Conservation (phyloP, 37 sponge, comb jelly and placozoan genomes). For the Agelas oroides region DNA sequence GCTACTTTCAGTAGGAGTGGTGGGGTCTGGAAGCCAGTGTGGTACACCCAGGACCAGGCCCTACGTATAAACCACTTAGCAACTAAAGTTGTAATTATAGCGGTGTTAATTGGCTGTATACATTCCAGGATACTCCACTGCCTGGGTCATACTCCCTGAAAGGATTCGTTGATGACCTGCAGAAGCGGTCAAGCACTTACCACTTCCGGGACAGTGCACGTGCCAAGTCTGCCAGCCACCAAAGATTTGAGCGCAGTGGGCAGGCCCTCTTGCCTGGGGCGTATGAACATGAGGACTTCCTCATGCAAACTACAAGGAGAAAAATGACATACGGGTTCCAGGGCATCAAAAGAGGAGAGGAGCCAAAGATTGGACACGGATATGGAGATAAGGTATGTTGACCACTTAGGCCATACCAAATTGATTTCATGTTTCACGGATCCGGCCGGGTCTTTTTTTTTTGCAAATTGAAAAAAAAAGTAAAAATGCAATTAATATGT, state of each 20-base stretch:
- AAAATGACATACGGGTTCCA: constrained; percentile 77
- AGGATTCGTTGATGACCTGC: constrained; percentile 78
- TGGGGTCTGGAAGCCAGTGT: neutral
- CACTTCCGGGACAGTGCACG: constrained; percentile 71
- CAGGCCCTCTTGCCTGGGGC: constrained; percentile 77
- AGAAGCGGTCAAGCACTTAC: constrained; percentile 50
- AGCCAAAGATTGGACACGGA: constrained; percentile 88
- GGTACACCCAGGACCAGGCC: too few species aligned
- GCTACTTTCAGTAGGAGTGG: neutral
- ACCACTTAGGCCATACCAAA: too few species aligned
- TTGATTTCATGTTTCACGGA: too few species aligned
- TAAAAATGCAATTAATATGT: too few species aligned
- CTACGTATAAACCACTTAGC: neutral
- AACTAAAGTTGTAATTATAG: too few species aligned
- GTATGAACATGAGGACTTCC: constrained; percentile 73
- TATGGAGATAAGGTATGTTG: constrained; percentile 86
- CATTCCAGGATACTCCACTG: constrained; percentile 85
- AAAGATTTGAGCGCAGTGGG: constrained; percentile 42
- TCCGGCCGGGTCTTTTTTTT: too few species aligned
- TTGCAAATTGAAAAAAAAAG: too few species aligned
- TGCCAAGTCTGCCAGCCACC: constrained; percentile 49
- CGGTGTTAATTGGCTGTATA: too few species aligned
- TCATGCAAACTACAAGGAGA: constrained; percentile 24
- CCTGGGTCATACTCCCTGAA: constrained; percentile 78
- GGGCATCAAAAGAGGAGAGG: constrained; percentile 63